Percentiles rank a stretch among this genome's conserved stretches.
Conservation (phyloP, 2,797 vertebrate species). For the Microtus agrestis region DNA sequence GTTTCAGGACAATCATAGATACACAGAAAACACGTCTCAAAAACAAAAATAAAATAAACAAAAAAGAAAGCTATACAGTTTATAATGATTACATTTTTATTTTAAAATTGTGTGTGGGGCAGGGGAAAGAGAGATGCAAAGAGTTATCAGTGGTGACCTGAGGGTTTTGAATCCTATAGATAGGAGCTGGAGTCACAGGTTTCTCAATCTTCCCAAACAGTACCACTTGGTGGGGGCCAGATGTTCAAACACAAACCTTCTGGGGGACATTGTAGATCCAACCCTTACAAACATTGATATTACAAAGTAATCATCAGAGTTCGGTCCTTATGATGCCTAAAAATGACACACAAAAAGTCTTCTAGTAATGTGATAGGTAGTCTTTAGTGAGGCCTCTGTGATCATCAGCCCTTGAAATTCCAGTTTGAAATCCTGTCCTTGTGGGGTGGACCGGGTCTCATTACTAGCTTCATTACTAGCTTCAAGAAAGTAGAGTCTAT, state of each 20-base stretch:
- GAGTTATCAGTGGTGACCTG: neutral
- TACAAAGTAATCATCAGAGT: neutral
- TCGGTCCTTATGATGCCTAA: neutral
- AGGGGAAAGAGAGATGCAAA: neutral
- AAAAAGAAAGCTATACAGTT: neutral
- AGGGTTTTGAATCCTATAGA: neutral
- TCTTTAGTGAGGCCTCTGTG: neutral
- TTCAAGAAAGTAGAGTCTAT: constrained; percentile 6
- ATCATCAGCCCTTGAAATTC: neutral
- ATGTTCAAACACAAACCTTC: neutral
- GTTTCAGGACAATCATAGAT: neutral
- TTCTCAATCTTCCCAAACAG: neutral
- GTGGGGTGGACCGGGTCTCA: neutral
- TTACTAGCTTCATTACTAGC: neutral
- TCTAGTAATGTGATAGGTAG: neutral
- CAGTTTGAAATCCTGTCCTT: neutral
- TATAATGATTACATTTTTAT: neutral
- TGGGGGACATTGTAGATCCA: neutral
- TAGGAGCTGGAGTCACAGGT: neutral
- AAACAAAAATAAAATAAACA: neutral
- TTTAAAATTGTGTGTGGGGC: neutral
- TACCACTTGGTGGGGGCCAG: too few species aligned
- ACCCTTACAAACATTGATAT: neutral
- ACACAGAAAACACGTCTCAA: neutral
- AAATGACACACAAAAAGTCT: neutral